Percentiles rank a stretch among this genome's conserved stretches.
Conservation (phyloP, 2,888 invertebrate genomes). For the Thecophora atra region DNA sequence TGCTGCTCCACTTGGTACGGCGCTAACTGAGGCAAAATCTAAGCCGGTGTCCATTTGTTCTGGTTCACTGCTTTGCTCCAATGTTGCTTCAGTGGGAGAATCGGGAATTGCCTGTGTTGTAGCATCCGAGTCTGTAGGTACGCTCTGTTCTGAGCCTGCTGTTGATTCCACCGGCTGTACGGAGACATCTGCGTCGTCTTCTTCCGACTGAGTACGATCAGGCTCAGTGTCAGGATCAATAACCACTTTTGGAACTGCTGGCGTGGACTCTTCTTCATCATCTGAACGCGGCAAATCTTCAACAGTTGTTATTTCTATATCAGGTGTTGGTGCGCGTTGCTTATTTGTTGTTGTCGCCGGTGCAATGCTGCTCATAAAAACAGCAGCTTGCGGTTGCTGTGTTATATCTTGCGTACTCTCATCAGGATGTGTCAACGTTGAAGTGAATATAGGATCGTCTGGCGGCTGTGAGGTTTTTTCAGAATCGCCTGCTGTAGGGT, state of each 20-base stretch:
- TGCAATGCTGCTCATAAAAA: slow-evolving; percentile 53
- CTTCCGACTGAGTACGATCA: slow-evolving; percentile 38
- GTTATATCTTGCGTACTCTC: slow-evolving; percentile 63
- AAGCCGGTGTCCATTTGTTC: slow-evolving; percentile 64
- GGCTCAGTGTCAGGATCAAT: slow-evolving; percentile 37
- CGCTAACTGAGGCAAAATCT: slow-evolving; percentile 57
- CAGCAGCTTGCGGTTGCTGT: slow-evolving; percentile 63
- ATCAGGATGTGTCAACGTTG: slow-evolving; percentile 60
- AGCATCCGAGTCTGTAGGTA: slow-evolving; percentile 56
- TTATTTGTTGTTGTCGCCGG: slow-evolving; percentile 47
- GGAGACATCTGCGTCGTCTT: slow-evolving; percentile 31
- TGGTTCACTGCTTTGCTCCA: slow-evolving; percentile 49
- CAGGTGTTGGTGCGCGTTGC: slow-evolving; percentile 63
- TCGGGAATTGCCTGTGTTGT: slow-evolving; percentile 52
- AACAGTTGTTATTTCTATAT: slow-evolving; percentile 65
- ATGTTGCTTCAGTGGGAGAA: slow-evolving; percentile 49
- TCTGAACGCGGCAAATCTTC: slow-evolving; percentile 64
- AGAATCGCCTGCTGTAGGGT: slow-evolving; percentile 40
- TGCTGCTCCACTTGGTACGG: slow-evolving; percentile 57
- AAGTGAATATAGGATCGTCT: slow-evolving; percentile 59
- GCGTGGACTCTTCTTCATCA: slow-evolving; percentile 60
- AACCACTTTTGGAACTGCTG: slow-evolving; percentile 39
- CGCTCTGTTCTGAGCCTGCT: slow-evolving; percentile 56
- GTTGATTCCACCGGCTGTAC: slow-evolving; percentile 35
- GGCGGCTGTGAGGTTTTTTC: slow-evolving; percentile 31